Base-by-base conservation (phyloP, 2,797 vertebrate species). In the Xerus rutilus region DNA sequence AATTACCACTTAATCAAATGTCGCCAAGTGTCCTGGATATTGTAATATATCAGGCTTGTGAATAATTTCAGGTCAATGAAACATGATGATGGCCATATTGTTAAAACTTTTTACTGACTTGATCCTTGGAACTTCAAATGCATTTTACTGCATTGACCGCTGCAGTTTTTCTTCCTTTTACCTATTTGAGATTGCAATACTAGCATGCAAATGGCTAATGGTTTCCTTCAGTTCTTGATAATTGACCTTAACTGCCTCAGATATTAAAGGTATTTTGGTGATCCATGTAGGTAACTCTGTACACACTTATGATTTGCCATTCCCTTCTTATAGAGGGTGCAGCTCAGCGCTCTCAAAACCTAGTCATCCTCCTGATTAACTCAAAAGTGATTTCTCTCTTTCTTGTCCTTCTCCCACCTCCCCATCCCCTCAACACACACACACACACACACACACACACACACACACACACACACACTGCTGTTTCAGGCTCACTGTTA, bases 1-100 rank as follows among this genome's bases (percentile, higher is more conserved):
- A 87, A 96, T 89, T 69, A 82, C n/a, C 82, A 90, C 87, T 97
- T 96, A 92, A 95, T 96, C 93, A 97, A 93, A 90, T 96, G 90
- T 93, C 92, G 83, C 70, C 10, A 52, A 90, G 43, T 92, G 52
- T 92, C 95, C 87, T 92, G 45, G 32, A 72, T 52, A 28, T 8
- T 25, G 45, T 91, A 47, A 79, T 73, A 21, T 7, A 65, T 89
- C 89, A 92, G 49, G 10, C 49, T 76, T 30, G n/a, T 30, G 74
- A 91, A 86, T 96, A 78, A 35, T 87, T 39, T 69, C 73, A 62
- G 93, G n/a, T 70, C 70, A 87, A 69, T 32, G 77, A 69, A 82
- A 62, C 30, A 35, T 6, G 59, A 67, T 3, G 5, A 35, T 14
- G 82, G 72, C n/a, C 25, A 20, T 54, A 47, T 17, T 87, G 45